Evolutionary conservation across 2,113 vertebrate species (phyloP).

Genomic region (Paralichthys olivaceus): DNA sequence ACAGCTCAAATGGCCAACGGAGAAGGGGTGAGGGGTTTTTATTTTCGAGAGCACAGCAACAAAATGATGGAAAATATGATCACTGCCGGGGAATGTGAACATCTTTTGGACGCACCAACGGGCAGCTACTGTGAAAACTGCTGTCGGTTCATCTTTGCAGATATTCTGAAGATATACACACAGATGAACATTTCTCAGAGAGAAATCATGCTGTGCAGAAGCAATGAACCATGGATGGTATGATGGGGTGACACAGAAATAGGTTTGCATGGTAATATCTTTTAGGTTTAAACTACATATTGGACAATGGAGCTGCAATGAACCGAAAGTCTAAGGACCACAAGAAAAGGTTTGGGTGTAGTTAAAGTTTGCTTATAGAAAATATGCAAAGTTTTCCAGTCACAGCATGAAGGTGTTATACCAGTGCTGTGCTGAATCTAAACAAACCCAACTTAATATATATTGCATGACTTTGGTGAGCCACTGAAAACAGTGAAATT

Average conservation of each 20-base stretch:
- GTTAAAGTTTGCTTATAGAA: background rate
- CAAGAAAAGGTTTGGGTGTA: background rate
- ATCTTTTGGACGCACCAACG: constrained; percentile 42
- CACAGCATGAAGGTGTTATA: background rate
- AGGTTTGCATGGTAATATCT: background rate
- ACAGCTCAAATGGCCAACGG: constrained; percentile 58
- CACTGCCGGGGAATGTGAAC: constrained; percentile 41
- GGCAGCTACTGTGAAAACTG: constrained; percentile 37
- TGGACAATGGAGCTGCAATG: constrained; percentile 22
- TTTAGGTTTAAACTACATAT: constrained; percentile 11
- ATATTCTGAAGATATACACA: constrained; percentile 30
- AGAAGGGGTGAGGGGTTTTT: constrained; percentile 34
- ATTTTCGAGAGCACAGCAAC: constrained; percentile 47
- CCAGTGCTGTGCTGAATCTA: background rate
- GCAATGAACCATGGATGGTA: constrained; percentile 25
- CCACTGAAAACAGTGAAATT: background rate
- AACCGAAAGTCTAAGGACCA: background rate
- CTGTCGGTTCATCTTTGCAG: constrained; percentile 43
- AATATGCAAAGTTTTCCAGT: background rate
- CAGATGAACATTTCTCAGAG: constrained; percentile 31
- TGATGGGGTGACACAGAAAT: constrained; percentile 11
- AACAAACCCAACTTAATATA: background rate
- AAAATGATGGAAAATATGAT: constrained; percentile 64
- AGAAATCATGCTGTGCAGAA: constrained; percentile 29
- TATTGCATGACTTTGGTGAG: background rate